Evolutionary conservation across 2,888 invertebrate genomes (phyloP), one percentile per base, ranked within the genome.

Genomic region (Orchesellides sinensis): DNA sequence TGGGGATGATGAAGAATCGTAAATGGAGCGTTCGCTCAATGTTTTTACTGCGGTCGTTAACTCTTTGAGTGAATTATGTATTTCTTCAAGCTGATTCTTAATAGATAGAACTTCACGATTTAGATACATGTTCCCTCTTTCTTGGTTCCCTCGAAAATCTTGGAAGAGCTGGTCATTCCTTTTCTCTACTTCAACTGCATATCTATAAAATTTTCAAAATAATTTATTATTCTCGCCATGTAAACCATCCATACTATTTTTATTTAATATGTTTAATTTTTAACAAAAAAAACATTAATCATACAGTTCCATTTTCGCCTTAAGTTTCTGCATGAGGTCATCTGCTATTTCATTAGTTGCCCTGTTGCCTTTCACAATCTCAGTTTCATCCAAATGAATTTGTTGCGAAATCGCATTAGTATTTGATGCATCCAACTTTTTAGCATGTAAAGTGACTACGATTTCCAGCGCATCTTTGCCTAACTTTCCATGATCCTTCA

Each of bases 391-490:
- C 35, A 65, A 23, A 45, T 84, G 86, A 32, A 82, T 74, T 47
- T 86, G 83, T 49, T 84, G 84, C 5, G 84, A 83, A 17, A 86
- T 86, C 1, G 81, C 84, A 27, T 84, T 86, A 4, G 84, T 65
- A 59, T 78, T 84, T 1, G 86, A 83, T 5, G 85, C 83, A 63
- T 87, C 87, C 32, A 86, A 59, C 66, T 83, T 84, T 68, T 85
- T 84, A 10, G 84, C 84, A 59, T 87, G 87, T 29, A 87, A 83
- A 6, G 83, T 83, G n/a, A 87, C 84, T 6, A 88, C 88, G 27
- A 88, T 88, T 84, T 88, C 88, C 52, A 88, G 52, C 2, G 88
- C 88, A 78, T 88, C 88, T 74, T 88, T 88, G 6, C 88, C 87
- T 54, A 88, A 32, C 56, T 86, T 87, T 17, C 88, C 88, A 77